These are phyloP conservation scores for Stratiolaelaps scimitus DNA, from an alignment of 1,140 invertebrate genomes.

Conservation along the genomic window DNA sequence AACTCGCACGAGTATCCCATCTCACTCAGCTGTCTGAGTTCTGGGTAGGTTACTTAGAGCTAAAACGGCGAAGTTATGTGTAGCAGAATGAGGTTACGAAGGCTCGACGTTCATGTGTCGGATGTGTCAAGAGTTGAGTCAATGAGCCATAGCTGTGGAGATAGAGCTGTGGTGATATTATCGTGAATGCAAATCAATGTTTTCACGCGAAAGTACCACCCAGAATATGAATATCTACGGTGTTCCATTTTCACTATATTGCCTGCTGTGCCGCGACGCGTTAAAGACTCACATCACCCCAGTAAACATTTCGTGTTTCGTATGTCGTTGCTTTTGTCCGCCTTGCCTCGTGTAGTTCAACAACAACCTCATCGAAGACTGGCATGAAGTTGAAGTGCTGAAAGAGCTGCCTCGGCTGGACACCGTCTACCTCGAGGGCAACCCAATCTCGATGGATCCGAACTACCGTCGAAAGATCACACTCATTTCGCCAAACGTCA, in stretches of 20 bases:
- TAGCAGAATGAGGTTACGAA: too few relatives aligned
- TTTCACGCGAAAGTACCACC: not conserved
- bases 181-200: too few relatives aligned
- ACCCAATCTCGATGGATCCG: slow-evolving; percentile 69
- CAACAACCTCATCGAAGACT: slow-evolving; percentile 73
- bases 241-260: too few relatives aligned
- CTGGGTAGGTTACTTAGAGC: slow-evolving; percentile 80
- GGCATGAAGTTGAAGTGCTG: slow-evolving; percentile 67
- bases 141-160: too few relatives aligned
- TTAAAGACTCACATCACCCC: too few relatives aligned
- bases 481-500: slow-evolving; percentile 65
- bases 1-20: slow-evolving; percentile 63
- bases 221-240: too few relatives aligned
- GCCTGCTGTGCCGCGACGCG: too few relatives aligned
- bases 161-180: too few relatives aligned
- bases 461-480: slow-evolving; percentile 85
- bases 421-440: slow-evolving; percentile 86
- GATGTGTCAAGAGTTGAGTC: too few relatives aligned
- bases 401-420: slow-evolving; percentile 57
- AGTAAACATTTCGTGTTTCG: too few relatives aligned
- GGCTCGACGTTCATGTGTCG: too few relatives aligned
- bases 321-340: slow-evolving; percentile 2
- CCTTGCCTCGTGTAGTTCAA: slow-evolving; percentile 59
- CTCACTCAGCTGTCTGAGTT: slow-evolving; percentile 70
- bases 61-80: too few relatives aligned